Base-by-base conservation (phyloP, 2,888 invertebrate genomes). In the Callosobruchus maculatus region DNA sequence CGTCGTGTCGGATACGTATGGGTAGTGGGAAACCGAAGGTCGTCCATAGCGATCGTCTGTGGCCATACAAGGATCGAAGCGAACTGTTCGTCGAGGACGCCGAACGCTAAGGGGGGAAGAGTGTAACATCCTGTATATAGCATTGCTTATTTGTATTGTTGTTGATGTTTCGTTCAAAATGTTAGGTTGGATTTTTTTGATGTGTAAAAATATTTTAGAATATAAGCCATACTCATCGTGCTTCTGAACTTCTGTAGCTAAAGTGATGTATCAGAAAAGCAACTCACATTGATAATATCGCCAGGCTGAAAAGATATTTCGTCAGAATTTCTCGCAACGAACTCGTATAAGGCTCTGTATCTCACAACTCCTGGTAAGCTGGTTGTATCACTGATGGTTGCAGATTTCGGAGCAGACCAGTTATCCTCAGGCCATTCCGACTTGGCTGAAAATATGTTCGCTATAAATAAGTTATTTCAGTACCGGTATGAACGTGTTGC, bases 231-330 rank as follows among this genome's bases (percentile, higher is more conserved):
- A 26, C 7, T 26, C n/a, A n/a, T n/a, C n/a, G n/a, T n/a, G n/a
- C n/a, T n/a, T n/a, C n/a, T n/a, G n/a, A n/a, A n/a, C 26, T 7
- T 26, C 7, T 4, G 7, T 4, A 26, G 7, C 7, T 26, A 26
- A 26, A 2, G 26, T 7, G 2, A 26, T 2, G 7, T 26, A 26
- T 26, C 26, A 26, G 26, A 68, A 68, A 18, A 13, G 4, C 7
- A 68, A 84, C 90, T 90, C 86, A 94, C 94, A 87, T 92, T 88
- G 75, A 99, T 95, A 84, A 96, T 91, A 86, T 99, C 99, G 0
- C 98, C 99, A 0, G 97, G 96, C 86, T 95, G 93, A 82, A 99
- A 93, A 21, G 95, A 94, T 49, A 99, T 91, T 86, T 99, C 99
- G 87, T 99, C 99, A 0, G 90, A 90, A 80, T 97, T 97, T 72